phyloP scores from a whole-genome alignment of 1,140 invertebrate genomes.

The Phymastichus coffea region DNA sequence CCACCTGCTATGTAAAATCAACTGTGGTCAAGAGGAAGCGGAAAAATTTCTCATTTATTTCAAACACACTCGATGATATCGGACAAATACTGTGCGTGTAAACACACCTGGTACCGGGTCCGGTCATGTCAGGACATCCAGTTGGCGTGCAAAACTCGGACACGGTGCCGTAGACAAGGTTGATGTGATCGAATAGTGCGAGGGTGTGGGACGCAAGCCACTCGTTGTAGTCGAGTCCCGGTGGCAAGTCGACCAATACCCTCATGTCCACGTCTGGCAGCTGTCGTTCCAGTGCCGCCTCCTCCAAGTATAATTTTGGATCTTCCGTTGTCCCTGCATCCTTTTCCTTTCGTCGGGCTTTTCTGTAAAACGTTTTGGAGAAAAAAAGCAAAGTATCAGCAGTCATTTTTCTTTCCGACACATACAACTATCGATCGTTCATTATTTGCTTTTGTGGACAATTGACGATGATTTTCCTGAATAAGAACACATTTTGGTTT shows the following conservation, averaged over 20 bases:
- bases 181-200: slow-evolving; percentile 97
- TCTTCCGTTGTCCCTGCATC: slow-evolving; percentile 80
- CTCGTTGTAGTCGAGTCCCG: slow-evolving; percentile 94
- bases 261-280: slow-evolving; percentile 89
- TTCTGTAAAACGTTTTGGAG: slow-evolving; percentile 82
- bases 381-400: not conserved
- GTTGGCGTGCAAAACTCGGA: slow-evolving; percentile 96
- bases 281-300: slow-evolving; percentile 87
- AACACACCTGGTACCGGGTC: slow-evolving; percentile 82
- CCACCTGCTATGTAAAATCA: too few relatives aligned
- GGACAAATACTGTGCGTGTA: not conserved
- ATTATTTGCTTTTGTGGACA: too few relatives aligned
- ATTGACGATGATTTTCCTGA: too few relatives aligned
- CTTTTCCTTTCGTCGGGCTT: slow-evolving; percentile 94
- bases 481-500: too few relatives aligned
- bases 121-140: slow-evolving; percentile 92
- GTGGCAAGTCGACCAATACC: slow-evolving; percentile 88
- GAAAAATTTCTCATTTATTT: too few relatives aligned
- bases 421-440: too few relatives aligned
- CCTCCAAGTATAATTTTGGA: slow-evolving; percentile 93
- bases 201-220: slow-evolving; percentile 98
- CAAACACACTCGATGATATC: not conserved
- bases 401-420: not conserved
- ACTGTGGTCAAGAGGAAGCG: too few relatives aligned
- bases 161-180: slow-evolving; percentile 95